Conservation (phyloP, 1,140 invertebrate genomes). For the Drosophila auraria region DNA sequence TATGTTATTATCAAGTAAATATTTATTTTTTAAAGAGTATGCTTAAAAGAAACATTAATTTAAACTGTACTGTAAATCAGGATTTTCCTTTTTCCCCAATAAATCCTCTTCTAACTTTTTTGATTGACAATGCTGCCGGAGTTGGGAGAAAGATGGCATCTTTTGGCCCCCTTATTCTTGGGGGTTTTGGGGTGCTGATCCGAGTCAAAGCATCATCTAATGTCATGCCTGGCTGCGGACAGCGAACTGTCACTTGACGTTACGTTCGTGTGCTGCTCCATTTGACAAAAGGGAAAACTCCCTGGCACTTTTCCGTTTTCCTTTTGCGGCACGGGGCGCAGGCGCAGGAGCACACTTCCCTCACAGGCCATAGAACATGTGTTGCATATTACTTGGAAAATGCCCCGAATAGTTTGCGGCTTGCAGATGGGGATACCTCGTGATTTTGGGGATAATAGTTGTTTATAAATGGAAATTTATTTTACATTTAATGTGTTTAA, state of each 20-base stretch:
- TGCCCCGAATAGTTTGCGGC: conserved; percentile 54
- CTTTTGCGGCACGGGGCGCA: conserved; percentile 31
- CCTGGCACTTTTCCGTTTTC: conserved; percentile 26
- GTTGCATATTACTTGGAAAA: conserved; percentile 71
- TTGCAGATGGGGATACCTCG: conserved; percentile 30
- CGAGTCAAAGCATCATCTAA: conserved; percentile 56
- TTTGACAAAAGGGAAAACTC: conserved; percentile 50
- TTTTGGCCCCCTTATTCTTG: conserved; percentile 2
- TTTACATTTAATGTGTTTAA: neutral
- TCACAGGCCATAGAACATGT: conserved; percentile 47
- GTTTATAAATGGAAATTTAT: neutral
- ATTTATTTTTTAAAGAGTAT: no score
- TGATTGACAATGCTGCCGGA: conserved; percentile 48
- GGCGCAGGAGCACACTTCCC: conserved; percentile 32
- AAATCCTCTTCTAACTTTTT: conserved; percentile 7
- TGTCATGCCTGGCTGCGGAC: conserved; percentile 56
- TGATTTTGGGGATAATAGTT: neutral
- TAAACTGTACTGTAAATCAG: neutral
- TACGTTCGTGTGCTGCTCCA: conserved; percentile 47
- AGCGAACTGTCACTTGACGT: conserved; percentile 56
- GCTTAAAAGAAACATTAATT: neutral
- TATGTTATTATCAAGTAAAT: no score
- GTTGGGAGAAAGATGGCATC: neutral
- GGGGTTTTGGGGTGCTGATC: conserved; percentile 36
- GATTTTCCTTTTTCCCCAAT: neutral